phyloP scores from a whole-genome alignment of 1,140 invertebrate species.

The Cecropterus lyciades region DNA sequence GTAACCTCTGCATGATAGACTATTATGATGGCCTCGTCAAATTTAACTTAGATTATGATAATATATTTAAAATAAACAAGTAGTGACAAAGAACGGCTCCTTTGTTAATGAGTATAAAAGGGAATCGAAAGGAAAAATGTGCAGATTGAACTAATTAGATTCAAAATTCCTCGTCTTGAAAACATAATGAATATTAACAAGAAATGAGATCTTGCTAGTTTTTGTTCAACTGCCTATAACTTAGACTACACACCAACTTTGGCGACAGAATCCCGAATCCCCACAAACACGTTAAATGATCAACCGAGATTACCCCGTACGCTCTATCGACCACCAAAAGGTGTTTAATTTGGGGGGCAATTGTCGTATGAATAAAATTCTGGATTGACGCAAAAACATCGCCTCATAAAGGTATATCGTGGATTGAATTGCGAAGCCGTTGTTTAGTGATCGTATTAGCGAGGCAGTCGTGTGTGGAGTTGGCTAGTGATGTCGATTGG shows the following conservation, averaged over 20 bases:
- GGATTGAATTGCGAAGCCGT: slow-evolving; percentile 38
- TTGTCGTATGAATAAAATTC: slow-evolving; percentile 55
- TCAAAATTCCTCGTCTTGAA: too few relatives aligned
- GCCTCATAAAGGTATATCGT: slow-evolving; percentile 39
- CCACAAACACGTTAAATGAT: slow-evolving; percentile 69
- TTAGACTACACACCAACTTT: slow-evolving; percentile 42
- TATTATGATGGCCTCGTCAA: too few relatives aligned
- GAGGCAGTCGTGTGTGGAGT: slow-evolving; percentile 38
- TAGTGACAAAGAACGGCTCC: too few relatives aligned
- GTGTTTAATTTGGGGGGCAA: slow-evolving; percentile 56
- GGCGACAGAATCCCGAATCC: slow-evolving; percentile 46
- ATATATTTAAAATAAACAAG: too few relatives aligned
- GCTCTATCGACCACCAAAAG: slow-evolving; percentile 71
- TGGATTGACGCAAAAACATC: slow-evolving; percentile 48
- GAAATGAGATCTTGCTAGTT: neutral
- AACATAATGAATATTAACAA: too few relatives aligned
- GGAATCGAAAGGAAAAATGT: too few relatives aligned
- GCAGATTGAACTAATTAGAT: too few relatives aligned
- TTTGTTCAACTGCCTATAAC: slow-evolving; percentile 17
- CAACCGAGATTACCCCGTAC: slow-evolving; percentile 70
- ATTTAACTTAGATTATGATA: too few relatives aligned
- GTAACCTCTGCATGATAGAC: too few relatives aligned
- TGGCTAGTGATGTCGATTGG: slow-evolving; percentile 39
- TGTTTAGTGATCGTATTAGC: slow-evolving; percentile 58
- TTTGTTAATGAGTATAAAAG: too few relatives aligned